Evolutionary conservation across 1,140 invertebrate species (phyloP).

Genomic region (Cryptotermes secundus): DNA sequence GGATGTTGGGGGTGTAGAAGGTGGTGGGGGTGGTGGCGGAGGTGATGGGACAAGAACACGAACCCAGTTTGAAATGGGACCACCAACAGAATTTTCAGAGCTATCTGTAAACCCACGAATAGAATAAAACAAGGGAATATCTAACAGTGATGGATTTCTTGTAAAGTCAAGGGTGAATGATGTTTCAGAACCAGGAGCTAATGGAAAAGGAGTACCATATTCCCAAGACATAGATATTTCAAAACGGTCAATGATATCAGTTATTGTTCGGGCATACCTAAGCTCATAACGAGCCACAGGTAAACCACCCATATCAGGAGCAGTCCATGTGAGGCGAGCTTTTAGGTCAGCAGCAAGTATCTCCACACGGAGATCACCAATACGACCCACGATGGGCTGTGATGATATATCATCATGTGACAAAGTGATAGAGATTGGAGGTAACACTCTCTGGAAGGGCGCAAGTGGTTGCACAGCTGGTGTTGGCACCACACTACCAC

Average conservation of each 20-base stretch:
- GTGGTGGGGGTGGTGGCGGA: constrained; percentile 44
- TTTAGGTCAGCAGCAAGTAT: constrained; percentile 47
- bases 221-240: constrained; percentile 48
- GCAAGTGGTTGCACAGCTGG: constrained; percentile 47
- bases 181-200: constrained; percentile 49
- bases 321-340: constrained; percentile 54
- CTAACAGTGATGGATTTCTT: constrained; percentile 48
- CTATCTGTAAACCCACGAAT: constrained; percentile 51
- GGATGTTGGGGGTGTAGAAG: constrained; percentile 47
- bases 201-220: constrained; percentile 45
- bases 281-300: constrained; percentile 54
- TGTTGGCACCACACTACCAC: constrained; percentile 50
- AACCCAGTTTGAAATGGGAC: constrained; percentile 58
- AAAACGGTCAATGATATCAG: constrained; percentile 51
- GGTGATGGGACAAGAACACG: constrained; percentile 52
- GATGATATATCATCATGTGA: constrained; percentile 44
- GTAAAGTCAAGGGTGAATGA: constrained; percentile 51
- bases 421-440: constrained; percentile 47
- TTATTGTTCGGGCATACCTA: constrained; percentile 46
- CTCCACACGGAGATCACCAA: constrained; percentile 51
- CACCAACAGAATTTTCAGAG: constrained; percentile 42
- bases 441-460: constrained; percentile 51
- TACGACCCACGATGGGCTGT: constrained; percentile 42
- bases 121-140: constrained; percentile 53
- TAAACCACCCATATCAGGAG: constrained; percentile 54